Percentiles rank a stretch among this genome's conserved stretches.
Evolutionary conservation across 2,888 invertebrate genomes (phyloP).

Genomic region (Yponomeuta plumbellus): DNA sequence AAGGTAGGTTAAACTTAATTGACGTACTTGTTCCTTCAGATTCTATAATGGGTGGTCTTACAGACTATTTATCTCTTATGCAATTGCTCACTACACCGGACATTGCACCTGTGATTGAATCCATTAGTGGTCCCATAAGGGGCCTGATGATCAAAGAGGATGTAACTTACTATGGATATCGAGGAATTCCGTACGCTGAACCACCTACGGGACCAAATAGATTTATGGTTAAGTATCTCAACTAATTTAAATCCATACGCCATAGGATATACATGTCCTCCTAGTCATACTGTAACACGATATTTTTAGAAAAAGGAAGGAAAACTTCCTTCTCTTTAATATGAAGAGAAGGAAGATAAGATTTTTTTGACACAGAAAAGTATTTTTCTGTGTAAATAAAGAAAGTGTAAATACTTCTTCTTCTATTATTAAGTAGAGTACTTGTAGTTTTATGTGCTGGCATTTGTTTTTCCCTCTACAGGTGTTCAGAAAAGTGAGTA

Average conservation of each 20-base stretch:
- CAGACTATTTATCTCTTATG: neutral
- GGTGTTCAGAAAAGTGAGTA: too few species aligned
- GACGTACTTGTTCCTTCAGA: neutral
- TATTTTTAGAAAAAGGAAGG: too few species aligned
- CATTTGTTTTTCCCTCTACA: too few species aligned
- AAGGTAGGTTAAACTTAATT: neutral
- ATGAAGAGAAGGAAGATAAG: too few species aligned
- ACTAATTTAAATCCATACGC: neutral
- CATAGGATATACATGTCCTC: too few species aligned
- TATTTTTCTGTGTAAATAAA: too few species aligned
- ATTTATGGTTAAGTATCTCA: constrained; percentile 29
- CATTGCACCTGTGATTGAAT: neutral
- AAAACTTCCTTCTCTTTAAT: too few species aligned
- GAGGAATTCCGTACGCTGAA: constrained; percentile 38
- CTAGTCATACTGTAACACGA: too few species aligned
- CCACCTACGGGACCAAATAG: constrained; percentile 30
- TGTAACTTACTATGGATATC: constrained; percentile 29
- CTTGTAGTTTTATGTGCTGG: too few species aligned
- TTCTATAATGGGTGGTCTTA: neutral
- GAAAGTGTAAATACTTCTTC: too few species aligned
- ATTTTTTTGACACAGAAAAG: too few species aligned
- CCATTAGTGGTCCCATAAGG: constrained; percentile 15
- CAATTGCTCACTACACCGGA: neutral
- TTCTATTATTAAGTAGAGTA: too few species aligned
- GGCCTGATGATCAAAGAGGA: constrained; percentile 27